A percentile compares a stretch with the other conserved stretches of the same genome.
Conservation (phyloP, 2,888 invertebrate species). For the Druceiella hillmani region DNA sequence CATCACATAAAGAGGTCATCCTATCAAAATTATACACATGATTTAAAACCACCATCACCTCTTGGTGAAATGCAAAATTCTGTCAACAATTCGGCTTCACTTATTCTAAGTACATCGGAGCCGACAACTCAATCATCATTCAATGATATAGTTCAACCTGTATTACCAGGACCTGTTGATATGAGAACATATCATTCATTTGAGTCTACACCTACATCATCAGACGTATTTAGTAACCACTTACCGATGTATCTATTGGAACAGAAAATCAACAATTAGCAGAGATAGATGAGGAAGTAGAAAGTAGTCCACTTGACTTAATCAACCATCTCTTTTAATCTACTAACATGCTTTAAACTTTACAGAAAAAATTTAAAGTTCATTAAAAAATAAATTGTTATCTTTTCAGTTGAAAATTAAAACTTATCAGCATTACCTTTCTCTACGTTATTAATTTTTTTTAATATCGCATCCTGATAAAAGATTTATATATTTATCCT, state of each 20-base stretch:
- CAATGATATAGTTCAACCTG: slow-evolving; percentile 57
- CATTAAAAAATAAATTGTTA: too few relatives aligned
- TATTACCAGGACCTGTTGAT: slow-evolving; percentile 82
- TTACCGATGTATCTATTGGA: slow-evolving; percentile 59
- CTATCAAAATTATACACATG: slow-evolving; percentile 39
- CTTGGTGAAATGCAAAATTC: slow-evolving; percentile 31
- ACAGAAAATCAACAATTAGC: slow-evolving; percentile 64
- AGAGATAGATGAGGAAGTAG: slow-evolving; percentile 74
- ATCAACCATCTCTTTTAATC: too few relatives aligned
- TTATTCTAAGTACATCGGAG: slow-evolving; percentile 14
- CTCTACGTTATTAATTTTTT: too few relatives aligned
- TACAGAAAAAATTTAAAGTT: too few relatives aligned
- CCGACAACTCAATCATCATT: slow-evolving; percentile 17
- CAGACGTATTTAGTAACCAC: slow-evolving; percentile 58
- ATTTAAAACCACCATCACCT: slow-evolving; percentile 47
- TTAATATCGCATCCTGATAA: too few relatives aligned
- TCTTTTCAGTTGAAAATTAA: too few relatives aligned
- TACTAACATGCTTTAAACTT: too few relatives aligned
- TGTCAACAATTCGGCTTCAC: slow-evolving; percentile 24
- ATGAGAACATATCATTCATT: slow-evolving; percentile 78
- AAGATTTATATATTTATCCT: too few relatives aligned
- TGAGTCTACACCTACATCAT: slow-evolving; percentile 52
- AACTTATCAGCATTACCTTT: too few relatives aligned
- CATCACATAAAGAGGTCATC: slow-evolving; percentile 31
- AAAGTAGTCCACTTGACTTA: too few relatives aligned